Evolutionary conservation across 1,140 invertebrate species (phyloP), one percentile per base, ranked within the genome.

Genomic region (Brachionus sp.): DNA sequence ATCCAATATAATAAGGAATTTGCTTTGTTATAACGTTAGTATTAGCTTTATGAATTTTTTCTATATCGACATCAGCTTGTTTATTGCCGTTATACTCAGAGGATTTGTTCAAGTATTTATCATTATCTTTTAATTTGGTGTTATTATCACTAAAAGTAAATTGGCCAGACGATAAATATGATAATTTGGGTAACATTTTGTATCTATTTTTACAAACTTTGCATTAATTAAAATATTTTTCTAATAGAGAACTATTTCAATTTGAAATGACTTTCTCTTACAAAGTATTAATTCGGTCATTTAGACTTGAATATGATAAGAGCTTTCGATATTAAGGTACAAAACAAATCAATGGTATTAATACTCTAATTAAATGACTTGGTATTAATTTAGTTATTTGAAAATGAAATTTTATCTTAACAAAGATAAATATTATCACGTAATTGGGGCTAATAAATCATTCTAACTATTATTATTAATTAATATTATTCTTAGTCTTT

Each of bases 81-180:
- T 37, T 70, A 39, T 70, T 13, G 5, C n/a, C 35, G 16, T 13
- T 16, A 64, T 64, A 19, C 66, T 70, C 66, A 25, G 33, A 13
- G 33, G 62, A 66, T 66, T 66, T 70, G 35, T 37, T 70, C 16
- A 70, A 46, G 42, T 75, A 46, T 46, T 75, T 75, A 39, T 19
- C 29, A 44, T 75, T 46, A 44, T n/a, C 23, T 75, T 75, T 75
- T 39, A 70, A 37, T 70, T 70, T 70, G 35, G 66, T 37, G 25
- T 75, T 75, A 46, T 75, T 46, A 46, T 75, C 70, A 46, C 70
- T 19, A 44, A 75, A 46, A 75, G 16, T 46, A 75, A 75, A 46
- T 75, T 75, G 70, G 33, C 70, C 70, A 44, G 70, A 75, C 70
- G 70, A 46, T 75, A 75, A 44, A 75, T 75, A 75, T 75, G 70